phyloP scores from a whole-genome alignment of 2,113 vertebrate species.

The Oenanthe melanoleuca region DNA sequence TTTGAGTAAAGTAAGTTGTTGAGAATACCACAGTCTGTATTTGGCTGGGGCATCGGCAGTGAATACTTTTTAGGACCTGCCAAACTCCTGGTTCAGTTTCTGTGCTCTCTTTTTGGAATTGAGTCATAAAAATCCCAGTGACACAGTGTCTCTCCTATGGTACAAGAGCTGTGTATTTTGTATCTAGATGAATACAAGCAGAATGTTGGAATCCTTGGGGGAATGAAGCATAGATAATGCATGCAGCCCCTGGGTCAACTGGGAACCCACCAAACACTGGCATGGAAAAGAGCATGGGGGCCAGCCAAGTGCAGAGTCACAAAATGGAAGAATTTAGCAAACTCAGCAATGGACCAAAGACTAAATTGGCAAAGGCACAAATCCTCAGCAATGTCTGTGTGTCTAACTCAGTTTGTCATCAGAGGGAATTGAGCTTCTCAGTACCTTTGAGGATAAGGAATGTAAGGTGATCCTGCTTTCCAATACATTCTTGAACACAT shows the following conservation, averaged over 20 bases:
- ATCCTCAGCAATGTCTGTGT: background rate
- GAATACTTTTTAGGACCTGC: constrained; percentile 43
- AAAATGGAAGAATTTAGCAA: constrained; percentile 48
- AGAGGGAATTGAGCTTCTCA: background rate
- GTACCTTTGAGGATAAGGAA: background rate
- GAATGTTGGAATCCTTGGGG: constrained; percentile 20
- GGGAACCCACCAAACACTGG: constrained; percentile 19
- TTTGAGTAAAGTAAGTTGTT: constrained; percentile 23
- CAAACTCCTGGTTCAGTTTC: constrained; percentile 24
- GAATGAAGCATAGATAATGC: background rate
- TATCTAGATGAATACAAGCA: constrained; percentile 41
- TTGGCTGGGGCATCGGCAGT: background rate
- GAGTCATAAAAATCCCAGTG: constrained; percentile 44
- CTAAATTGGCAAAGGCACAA: background rate
- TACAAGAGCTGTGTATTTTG: constrained; percentile 36
- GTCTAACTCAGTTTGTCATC: background rate
- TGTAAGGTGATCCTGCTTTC: background rate
- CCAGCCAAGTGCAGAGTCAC: constrained; percentile 45
- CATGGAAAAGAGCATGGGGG: constrained; percentile 1
- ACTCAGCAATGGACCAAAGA: constrained; percentile 19
- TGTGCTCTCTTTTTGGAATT: background rate
- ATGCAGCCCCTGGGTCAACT: constrained; percentile 27
- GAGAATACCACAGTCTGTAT: constrained; percentile 29
- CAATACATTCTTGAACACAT: background rate
- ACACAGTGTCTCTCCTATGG: constrained; percentile 37